A percentile compares a stretch with the other conserved stretches of the same genome.
Evolutionary conservation across 92 coral and sea anemone genomes (phyloP).

Genomic region (Micromussa lordhowensis): DNA sequence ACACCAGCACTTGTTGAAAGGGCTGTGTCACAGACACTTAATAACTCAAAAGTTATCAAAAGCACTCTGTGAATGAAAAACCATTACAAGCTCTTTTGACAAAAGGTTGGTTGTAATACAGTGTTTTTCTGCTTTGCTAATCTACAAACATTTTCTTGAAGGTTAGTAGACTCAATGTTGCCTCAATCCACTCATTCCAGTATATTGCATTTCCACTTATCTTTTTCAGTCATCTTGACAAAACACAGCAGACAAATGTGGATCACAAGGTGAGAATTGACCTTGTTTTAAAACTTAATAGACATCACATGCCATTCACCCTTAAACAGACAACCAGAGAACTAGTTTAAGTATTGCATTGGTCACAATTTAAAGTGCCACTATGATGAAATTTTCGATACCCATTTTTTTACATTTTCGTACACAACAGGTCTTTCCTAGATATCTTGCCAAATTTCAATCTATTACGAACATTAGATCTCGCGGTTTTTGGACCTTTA

Average conservation of each 20-base stretch:
- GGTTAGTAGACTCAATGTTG: neutral
- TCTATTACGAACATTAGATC: no score
- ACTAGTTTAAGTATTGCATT: no score
- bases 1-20: neutral
- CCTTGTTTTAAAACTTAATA: neutral
- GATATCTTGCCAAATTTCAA: no score
- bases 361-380: no score
- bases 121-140: neutral
- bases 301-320: neutral
- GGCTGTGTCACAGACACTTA: neutral
- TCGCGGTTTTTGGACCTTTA: no score
- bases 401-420: no score
- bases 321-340: no score
- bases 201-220: neutral
- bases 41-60: neutral
- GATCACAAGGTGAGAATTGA: conserved; percentile 89
- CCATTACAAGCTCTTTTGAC: neutral
- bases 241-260: conserved; percentile 95
- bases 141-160: neutral
- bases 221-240: conserved; percentile 87
- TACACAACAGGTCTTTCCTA: no score
- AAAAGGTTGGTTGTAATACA: conserved; percentile 7
- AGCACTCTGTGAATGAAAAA: neutral
- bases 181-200: no score
- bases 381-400: no score